Evolutionary conservation across 30 jellyfish, hydroid and myxozoan genomes (phyloP).

Genomic region (Hydra vulgaris): DNA sequence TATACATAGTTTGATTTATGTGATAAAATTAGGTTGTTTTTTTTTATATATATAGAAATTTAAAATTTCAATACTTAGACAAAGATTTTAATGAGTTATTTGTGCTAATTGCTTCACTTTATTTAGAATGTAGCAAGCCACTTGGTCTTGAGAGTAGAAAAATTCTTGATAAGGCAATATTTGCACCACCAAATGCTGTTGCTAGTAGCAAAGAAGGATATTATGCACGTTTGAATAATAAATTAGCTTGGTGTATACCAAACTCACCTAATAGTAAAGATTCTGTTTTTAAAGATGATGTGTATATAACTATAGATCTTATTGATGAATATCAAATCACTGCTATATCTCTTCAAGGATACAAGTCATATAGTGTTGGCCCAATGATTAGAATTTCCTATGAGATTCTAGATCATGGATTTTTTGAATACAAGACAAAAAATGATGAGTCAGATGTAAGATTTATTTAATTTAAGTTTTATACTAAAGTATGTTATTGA

Average conservation of each 20-base stretch:
- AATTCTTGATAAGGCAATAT: conserved; percentile 1
- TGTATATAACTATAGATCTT: conserved; percentile 3
- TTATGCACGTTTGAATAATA: conserved; percentile 25
- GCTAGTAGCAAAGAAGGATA: conserved; percentile 15
- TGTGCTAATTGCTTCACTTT: no score
- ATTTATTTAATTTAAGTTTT: no score
- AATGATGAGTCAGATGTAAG: no score
- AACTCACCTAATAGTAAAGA: not conserved
- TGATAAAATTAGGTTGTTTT: no score
- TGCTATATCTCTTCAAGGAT: conserved; percentile 36
- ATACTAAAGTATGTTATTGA: no score
- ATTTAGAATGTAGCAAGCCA: conserved; percentile 13
- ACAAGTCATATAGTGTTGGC: conserved; percentile 1
- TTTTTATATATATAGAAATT: no score
- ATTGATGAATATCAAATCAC: not conserved
- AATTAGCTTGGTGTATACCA: conserved; percentile 31
- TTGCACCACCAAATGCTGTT: not conserved
- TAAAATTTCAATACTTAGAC: no score
- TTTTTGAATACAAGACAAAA: not conserved
- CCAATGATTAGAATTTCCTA: not conserved
- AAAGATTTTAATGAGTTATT: no score
- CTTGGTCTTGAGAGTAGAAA: conserved; percentile 17
- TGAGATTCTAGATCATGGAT: not conserved
- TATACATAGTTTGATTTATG: no score
- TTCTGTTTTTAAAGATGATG: not conserved